Conservation (phyloP, 2,888 invertebrate species). For the Neoaliturus tenellus region DNA sequence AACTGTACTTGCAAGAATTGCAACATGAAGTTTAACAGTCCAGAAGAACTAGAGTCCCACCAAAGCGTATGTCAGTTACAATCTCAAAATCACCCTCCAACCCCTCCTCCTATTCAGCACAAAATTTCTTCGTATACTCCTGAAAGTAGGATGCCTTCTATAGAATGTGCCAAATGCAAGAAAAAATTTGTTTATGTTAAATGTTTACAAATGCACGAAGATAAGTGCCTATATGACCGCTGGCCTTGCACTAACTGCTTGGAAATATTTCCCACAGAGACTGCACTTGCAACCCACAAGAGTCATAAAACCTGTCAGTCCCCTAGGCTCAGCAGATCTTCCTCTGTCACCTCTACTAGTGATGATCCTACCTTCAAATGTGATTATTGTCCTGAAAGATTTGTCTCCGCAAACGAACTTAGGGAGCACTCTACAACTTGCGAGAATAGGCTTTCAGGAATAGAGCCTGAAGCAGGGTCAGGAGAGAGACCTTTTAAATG, state of each 20-base stretch:
- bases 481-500: neutral
- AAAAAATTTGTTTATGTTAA: conserved; percentile 24
- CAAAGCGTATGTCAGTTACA: neutral
- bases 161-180: conserved; percentile 28
- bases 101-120: neutral
- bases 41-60: conserved; percentile 44
- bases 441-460: conserved; percentile 5
- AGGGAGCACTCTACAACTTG: neutral
- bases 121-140: neutral
- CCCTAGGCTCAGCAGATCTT: neutral
- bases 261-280: conserved; percentile 32
- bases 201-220: conserved; percentile 27
- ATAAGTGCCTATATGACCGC: conserved; percentile 29
- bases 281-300: conserved; percentile 13
- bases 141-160: neutral
- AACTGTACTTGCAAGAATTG: conserved; percentile 35
- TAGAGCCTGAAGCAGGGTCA: neutral
- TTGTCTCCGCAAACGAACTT: conserved; percentile 10
- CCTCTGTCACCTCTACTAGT: neutral
- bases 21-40: conserved; percentile 37
- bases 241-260: conserved; percentile 37
- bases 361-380: conserved; percentile 24
- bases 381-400: conserved; percentile 3
- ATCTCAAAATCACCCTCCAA: conserved; percentile 5
- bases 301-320: conserved; percentile 32